Evolutionary conservation across 92 coral and sea anemone genomes (phyloP).

Genomic region (Heliopora coerulea): DNA sequence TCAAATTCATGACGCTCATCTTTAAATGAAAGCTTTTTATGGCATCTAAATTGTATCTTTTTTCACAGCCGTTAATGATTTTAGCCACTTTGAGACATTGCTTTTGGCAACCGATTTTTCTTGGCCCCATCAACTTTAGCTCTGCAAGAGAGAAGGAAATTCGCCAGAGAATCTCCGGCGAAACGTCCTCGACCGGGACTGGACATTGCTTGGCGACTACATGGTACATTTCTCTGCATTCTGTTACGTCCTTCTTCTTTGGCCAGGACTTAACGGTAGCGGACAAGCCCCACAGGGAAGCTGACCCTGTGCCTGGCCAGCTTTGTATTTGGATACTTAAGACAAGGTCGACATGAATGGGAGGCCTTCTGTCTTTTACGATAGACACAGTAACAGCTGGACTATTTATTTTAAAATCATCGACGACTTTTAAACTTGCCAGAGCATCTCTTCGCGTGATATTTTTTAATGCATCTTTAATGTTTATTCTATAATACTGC

Average conservation of each 20-base stretch:
- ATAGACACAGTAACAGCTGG: not conserved
- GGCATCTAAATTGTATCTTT: not conserved
- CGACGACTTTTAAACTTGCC: not conserved
- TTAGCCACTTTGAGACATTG: conserved; percentile 28
- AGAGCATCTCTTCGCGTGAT: not conserved
- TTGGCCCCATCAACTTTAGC: conserved; percentile 13
- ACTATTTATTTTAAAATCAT: not conserved
- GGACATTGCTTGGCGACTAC: conserved; percentile 32
- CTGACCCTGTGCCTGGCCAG: conserved; percentile 35
- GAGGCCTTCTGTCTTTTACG: not conserved
- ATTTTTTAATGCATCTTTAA: not conserved
- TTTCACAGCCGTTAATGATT: conserved; percentile 16
- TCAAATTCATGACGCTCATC: not conserved
- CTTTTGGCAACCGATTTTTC: conserved; percentile 33
- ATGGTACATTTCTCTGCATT: conserved; percentile 28
- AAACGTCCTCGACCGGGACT: not conserved
- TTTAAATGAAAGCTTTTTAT: not conserved
- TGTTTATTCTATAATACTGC: not conserved
- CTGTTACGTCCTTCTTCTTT: not conserved
- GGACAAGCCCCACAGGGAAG: conserved; percentile 17
- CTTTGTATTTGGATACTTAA: conserved; percentile 8
- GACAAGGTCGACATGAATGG: conserved; percentile 34
- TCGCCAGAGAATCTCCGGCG: conserved; percentile 31
- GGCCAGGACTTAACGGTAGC: conserved; percentile 19
- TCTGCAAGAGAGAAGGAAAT: conserved; percentile 47